These are phyloP conservation scores for Drosophila equinoxialis DNA, from an alignment of 1,140 invertebrate species.

Conservation along the genomic window DNA sequence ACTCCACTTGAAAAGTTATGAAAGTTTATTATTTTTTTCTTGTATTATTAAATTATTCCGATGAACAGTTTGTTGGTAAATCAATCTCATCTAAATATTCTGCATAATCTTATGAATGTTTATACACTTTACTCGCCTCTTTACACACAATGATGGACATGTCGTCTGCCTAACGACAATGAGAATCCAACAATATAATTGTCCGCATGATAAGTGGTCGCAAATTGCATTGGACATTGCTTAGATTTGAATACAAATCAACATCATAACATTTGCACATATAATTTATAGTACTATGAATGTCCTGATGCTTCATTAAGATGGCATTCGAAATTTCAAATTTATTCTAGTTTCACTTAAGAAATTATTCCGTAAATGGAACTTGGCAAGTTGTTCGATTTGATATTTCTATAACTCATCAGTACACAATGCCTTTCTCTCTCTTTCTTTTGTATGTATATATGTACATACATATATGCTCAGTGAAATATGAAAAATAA, in stretches of 20 bases:
- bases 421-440: not conserved
- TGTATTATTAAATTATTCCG: not conserved
- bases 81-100: slow-evolving; percentile 34
- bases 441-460: too few relatives aligned
- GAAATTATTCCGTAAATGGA: not conserved
- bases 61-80: slow-evolving; percentile 30
- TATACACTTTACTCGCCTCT: not conserved
- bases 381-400: not conserved
- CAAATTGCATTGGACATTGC: slow-evolving; percentile 68
- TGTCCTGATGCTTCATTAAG: not conserved
- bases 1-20: not conserved
- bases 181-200: slow-evolving; percentile 48
- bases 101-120: slow-evolving; percentile 31
- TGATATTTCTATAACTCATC: not conserved
- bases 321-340: not conserved
- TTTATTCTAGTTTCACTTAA: not conserved
- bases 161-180: slow-evolving; percentile 2
- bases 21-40: not conserved
- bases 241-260: slow-evolving; percentile 52
- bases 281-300: slow-evolving; percentile 1
- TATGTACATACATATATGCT: too few relatives aligned
- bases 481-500: not conserved
- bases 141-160: not conserved
- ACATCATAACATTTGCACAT: slow-evolving; percentile 20
- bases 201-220: slow-evolving; percentile 42